Evolutionary conservation across 1,140 invertebrate genomes (phyloP), one percentile per base, ranked within the genome.

Genomic region (Diorhabda sublineata): DNA sequence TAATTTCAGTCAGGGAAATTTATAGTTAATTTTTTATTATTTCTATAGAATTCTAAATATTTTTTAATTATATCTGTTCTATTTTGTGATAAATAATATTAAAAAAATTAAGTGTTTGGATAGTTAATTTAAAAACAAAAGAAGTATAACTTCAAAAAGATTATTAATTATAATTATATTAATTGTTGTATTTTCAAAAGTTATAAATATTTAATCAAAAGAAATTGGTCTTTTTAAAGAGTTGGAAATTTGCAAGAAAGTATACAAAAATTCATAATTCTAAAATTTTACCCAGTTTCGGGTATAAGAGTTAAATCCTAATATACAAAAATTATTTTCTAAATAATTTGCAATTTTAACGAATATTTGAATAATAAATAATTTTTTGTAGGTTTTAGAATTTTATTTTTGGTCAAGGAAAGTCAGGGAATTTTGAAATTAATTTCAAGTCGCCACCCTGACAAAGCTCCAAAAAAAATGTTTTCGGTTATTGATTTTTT

Each of bases 301-400:
- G 56, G 56, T 57, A 57, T 57, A 57, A 57, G 56, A 57, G 56
- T 57, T 57, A 57, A 57, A 57, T 57, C 56, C 56, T 57, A 57
- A 57, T 57, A 57, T 57, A 57, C 56, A 57, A 57, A 57, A 57
- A 57, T 57, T 57, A 57, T 57, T 57, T 57, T 57, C 56, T 9
- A 57, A 57, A 57, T 57, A 57, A 57, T 57, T 57, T 57, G 56
- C 60, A 61, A 61, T 43, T 61, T 41, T 61, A 42, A 61, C 60
- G 42, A 42, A 61, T 61, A 41, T 61, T 61, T 61, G 60, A 61
- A 61, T 61, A 61, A 61, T 61, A 61, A 61, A 41, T 61, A 42
- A 26, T 61, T 42, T 61, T 61, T 57, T 57, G 56, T 57, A 57
- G 56, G 42, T 61, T 61, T 61, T 61, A 41, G 26, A 61, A 61